These are phyloP conservation scores for Ectobius pallidus DNA, from an alignment of 2,888 invertebrate species.

Conservation along the genomic window DNA sequence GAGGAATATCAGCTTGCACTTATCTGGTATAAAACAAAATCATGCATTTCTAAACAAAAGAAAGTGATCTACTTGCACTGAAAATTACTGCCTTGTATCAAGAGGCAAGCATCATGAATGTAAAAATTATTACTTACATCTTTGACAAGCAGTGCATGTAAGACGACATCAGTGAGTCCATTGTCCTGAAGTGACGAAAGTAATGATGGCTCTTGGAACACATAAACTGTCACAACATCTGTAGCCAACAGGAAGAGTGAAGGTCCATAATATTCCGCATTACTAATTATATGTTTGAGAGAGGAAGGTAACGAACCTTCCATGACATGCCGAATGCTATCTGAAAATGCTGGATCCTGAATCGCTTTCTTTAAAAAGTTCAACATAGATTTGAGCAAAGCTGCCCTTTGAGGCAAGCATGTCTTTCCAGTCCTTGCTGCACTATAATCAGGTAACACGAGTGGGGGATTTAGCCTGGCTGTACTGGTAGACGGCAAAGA, in stretches of 20 bases:
- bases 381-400: slow-evolving; percentile 84
- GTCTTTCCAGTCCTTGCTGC: slow-evolving; percentile 55
- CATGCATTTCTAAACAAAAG: too few species aligned
- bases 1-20: too few species aligned
- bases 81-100: too few species aligned
- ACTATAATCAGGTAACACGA: slow-evolving; percentile 12
- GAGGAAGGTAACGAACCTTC: slow-evolving; percentile 81
- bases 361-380: slow-evolving; percentile 89
- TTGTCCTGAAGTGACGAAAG: slow-evolving; percentile 85
- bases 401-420: slow-evolving; percentile 82
- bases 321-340: slow-evolving; percentile 85
- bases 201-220: slow-evolving; percentile 81
- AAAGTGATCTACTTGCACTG: too few species aligned
- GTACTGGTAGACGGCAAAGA: neutral
- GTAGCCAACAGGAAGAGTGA: slow-evolving; percentile 82
- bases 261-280: slow-evolving; percentile 88
- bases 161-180: slow-evolving; percentile 83
- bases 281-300: slow-evolving; percentile 82
- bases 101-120: too few species aligned
- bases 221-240: slow-evolving; percentile 85
- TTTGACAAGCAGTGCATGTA: slow-evolving; percentile 81
- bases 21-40: too few species aligned
- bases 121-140: too few species aligned
- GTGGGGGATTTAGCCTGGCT: neutral
- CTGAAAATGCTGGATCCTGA: slow-evolving; percentile 77